These are phyloP conservation scores for Orthonevra nobilis DNA, from an alignment of 2,888 invertebrate species.

Conservation along the genomic window DNA sequence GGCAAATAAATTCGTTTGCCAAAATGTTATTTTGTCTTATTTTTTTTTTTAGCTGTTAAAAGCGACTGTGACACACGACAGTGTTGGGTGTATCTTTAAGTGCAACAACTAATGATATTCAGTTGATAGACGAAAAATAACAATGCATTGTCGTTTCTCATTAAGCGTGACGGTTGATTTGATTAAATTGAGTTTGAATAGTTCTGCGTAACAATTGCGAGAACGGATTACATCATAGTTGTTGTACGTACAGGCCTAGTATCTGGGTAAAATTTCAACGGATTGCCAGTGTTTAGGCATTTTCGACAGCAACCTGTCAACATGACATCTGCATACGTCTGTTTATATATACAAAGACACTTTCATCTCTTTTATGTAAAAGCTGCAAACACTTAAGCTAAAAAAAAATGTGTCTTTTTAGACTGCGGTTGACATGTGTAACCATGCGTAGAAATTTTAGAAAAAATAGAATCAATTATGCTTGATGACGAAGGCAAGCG, in stretches of 20 bases:
- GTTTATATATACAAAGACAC: too few species aligned
- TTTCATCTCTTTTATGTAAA: conserved; percentile 5
- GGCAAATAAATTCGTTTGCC: conserved; percentile 40
- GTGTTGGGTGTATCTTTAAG: conserved; percentile 25
- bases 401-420: not conserved
- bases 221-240: conserved; percentile 32
- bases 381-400: not conserved
- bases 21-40: conserved; percentile 34
- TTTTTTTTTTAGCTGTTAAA: too few species aligned
- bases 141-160: conserved; percentile 46
- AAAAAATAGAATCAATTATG: not conserved
- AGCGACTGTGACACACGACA: conserved; percentile 60
- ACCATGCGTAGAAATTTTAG: conserved; percentile 14
- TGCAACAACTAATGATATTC: conserved; percentile 40
- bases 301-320: conserved; percentile 43
- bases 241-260: not conserved
- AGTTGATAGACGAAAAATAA: not conserved
- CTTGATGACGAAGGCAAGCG: conserved; percentile 12
- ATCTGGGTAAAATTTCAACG: conserved; percentile 2
- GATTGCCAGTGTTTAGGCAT: conserved; percentile 12
- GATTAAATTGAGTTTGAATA: conserved; percentile 51
- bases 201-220: conserved; percentile 1
- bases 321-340: conserved; percentile 31
- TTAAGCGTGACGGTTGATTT: conserved; percentile 63
- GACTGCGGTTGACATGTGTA: not conserved